These are phyloP conservation scores for Pangasius mekongensis DNA, from an alignment of 2,797 vertebrate genomes.

Conservation along the genomic window DNA sequence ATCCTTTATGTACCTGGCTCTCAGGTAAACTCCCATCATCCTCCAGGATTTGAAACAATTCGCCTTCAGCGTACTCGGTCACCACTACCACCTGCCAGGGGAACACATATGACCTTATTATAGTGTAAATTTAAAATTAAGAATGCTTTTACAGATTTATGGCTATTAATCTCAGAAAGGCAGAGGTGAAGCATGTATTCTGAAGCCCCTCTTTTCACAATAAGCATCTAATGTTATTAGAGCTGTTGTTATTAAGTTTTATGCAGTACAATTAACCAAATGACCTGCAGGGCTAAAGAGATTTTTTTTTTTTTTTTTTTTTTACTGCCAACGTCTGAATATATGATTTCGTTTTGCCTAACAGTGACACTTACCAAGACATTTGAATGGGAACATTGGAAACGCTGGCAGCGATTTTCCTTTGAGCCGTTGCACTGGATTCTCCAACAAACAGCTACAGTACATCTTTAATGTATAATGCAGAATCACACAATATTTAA, in stretches of 20 bases:
- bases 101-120: slow-evolving; percentile 32
- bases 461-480: background rate
- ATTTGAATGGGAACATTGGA: slow-evolving; percentile 56
- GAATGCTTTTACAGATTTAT: background rate
- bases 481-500: background rate
- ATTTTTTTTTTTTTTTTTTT: background rate
- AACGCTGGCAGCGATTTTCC: slow-evolving; percentile 52
- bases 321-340: slow-evolving; percentile 35
- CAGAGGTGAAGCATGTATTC: background rate
- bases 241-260: background rate
- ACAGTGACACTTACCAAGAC: slow-evolving; percentile 30
- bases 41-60: slow-evolving; percentile 94
- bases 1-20: slow-evolving; percentile 77
- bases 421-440: slow-evolving; percentile 50
- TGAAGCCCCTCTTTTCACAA: background rate
- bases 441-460: background rate
- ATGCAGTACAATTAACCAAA: slow-evolving; percentile 21
- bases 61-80: slow-evolving; percentile 95
- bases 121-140: slow-evolving; percentile 16
- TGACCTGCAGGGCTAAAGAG: background rate
- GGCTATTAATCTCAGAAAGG: background rate
- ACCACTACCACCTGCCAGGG: slow-evolving; percentile 90
- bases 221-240: background rate
- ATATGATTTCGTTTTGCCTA: slow-evolving; percentile 47
- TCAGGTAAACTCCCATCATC: slow-evolving; percentile 91